These are phyloP conservation scores for Onchidella celtica DNA, from an alignment of 2,888 invertebrate genomes.

Conservation along the genomic window DNA sequence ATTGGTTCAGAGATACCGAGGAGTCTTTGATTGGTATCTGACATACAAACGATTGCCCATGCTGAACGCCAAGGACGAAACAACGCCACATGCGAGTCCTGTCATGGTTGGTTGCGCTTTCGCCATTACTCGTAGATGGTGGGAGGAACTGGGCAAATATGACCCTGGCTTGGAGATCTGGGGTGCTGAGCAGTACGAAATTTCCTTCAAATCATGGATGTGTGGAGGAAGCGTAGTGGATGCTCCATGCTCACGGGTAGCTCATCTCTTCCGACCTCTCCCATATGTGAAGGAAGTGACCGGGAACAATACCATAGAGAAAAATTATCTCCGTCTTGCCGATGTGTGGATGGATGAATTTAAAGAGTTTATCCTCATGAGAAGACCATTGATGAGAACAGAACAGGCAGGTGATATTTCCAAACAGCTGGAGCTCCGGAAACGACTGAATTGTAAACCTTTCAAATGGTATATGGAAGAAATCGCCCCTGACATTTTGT, in stretches of 20 bases:
- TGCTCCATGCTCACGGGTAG: conserved; percentile 15
- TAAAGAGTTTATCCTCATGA: background rate
- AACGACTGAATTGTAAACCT: conserved; percentile 23
- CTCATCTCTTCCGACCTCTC: background rate
- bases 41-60: background rate
- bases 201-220: conserved; percentile 21
- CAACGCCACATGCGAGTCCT: background rate
- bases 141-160: conserved; percentile 25
- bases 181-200: conserved; percentile 17
- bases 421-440: background rate
- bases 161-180: conserved; percentile 18
- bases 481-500: conserved; percentile 2
- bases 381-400: background rate
- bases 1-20: background rate
- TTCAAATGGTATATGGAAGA: conserved; percentile 18
- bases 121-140: conserved; percentile 18
- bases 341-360: conserved; percentile 22
- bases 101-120: conserved; percentile 32
- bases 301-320: background rate
- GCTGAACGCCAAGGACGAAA: background rate
- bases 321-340: background rate
- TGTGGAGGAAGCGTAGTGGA: conserved; percentile 18
- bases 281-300: background rate
- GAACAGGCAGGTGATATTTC: background rate
- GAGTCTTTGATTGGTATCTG: background rate